These are phyloP conservation scores for Morone saxatilis DNA, from an alignment of 2,113 vertebrate genomes.

Conservation along the genomic window DNA sequence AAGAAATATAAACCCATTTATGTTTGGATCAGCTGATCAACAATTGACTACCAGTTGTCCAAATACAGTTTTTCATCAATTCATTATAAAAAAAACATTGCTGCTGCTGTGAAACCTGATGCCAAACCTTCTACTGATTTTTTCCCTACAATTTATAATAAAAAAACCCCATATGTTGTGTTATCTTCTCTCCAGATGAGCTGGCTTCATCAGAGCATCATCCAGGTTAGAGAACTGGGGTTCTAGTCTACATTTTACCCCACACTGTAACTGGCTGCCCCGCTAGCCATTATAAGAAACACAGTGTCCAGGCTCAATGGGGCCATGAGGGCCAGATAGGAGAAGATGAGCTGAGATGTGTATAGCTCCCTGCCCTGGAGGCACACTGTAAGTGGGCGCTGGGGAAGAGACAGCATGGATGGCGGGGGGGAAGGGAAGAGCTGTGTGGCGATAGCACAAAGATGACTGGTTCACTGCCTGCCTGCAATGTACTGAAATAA, in stretches of 20 bases:
- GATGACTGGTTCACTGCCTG: conserved; percentile 81
- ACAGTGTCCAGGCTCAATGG: conserved; percentile 35
- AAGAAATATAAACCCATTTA: not conserved
- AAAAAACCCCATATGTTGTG: not conserved
- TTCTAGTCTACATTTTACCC: conserved; percentile 21
- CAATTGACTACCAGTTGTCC: not conserved
- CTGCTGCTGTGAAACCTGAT: not conserved
- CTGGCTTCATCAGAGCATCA: conserved; percentile 2
- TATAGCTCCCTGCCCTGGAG: conserved; percentile 61
- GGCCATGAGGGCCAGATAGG: conserved; percentile 51
- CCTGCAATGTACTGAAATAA: conserved; percentile 82
- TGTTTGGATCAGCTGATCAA: not conserved
- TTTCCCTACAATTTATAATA: not conserved
- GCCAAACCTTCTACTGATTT: not conserved
- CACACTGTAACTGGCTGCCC: conserved; percentile 35
- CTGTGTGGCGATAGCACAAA: conserved; percentile 47
- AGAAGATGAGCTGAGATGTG: conserved; percentile 47
- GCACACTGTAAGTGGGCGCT: conserved; percentile 64
- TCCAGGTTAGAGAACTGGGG: not conserved
- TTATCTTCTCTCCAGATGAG: not conserved
- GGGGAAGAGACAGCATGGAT: conserved; percentile 41
- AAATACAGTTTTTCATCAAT: not conserved
- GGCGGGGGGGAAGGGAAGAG: conserved; percentile 16
- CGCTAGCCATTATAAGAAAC: conserved; percentile 44
- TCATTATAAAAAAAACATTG: not conserved